Conservation (phyloP, 2,797 vertebrate species). For the Dallia pectoralis region DNA sequence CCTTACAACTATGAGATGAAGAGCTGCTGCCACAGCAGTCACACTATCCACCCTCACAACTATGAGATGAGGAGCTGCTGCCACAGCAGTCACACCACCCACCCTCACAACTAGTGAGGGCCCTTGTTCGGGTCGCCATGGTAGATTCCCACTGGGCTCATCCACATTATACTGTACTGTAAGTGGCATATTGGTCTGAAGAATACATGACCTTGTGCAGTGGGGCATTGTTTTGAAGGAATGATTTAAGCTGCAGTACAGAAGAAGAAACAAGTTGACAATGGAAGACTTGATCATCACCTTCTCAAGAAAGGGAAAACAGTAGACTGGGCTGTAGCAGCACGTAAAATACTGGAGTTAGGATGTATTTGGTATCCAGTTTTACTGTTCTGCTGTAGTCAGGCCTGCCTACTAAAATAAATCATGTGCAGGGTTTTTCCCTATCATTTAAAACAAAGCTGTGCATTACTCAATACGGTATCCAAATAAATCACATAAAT, state of each 20-base stretch:
- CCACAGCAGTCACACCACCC: conserved; percentile 8
- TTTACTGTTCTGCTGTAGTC: conserved; percentile 82
- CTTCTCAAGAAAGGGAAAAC: background rate
- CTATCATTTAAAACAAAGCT: conserved; percentile 2
- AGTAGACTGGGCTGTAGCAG: conserved; percentile 74
- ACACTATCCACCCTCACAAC: too few relatives aligned
- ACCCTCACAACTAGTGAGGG: background rate
- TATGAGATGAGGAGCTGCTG: conserved; percentile 77
- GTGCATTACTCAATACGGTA: conserved; percentile 14
- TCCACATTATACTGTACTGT: too few relatives aligned
- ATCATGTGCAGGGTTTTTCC: background rate
- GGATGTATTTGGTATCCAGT: conserved; percentile 72
- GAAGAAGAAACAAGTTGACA: too few relatives aligned
- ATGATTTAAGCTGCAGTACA: too few relatives aligned
- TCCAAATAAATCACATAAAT: background rate
- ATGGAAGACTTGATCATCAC: background rate
- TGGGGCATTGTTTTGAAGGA: too few relatives aligned
- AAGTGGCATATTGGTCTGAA: background rate
- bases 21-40: conserved; percentile 66
- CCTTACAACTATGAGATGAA: too few relatives aligned
- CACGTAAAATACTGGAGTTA: conserved; percentile 82
- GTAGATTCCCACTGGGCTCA: too few relatives aligned
- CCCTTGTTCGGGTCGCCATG: too few relatives aligned
- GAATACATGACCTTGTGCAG: background rate
- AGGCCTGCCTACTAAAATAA: conserved; percentile 50